A percentile compares a stretch with the other conserved stretches of the same genome.
Conservation (phyloP, 2,797 vertebrate species). For the Toxotes lorentzi region DNA sequence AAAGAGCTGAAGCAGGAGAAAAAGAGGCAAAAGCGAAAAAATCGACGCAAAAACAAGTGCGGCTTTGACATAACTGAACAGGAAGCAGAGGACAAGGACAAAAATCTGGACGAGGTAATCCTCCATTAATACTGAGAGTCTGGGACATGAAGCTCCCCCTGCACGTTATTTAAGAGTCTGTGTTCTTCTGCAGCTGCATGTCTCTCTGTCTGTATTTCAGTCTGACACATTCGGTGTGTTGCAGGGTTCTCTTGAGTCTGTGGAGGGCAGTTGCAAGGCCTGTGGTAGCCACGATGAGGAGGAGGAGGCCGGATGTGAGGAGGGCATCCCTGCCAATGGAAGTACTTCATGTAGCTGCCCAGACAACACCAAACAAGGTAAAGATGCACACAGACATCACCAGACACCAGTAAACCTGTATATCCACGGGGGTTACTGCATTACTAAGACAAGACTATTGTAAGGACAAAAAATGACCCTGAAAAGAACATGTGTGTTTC, state of each 20-base stretch:
- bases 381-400: slow-evolving; percentile 2
- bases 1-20: slow-evolving; percentile 98
- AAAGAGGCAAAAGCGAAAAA: slow-evolving; percentile 97
- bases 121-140: background rate
- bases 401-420: background rate
- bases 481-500: background rate
- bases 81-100: slow-evolving; percentile 87
- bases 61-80: slow-evolving; percentile 89
- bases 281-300: slow-evolving; percentile 89
- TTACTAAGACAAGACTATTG: background rate
- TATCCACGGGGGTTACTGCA: background rate
- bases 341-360: slow-evolving; percentile 90
- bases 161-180: background rate
- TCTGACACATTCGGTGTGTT: slow-evolving; percentile 39
- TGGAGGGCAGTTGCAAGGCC: slow-evolving; percentile 89
- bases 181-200: background rate
- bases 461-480: background rate
- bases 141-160: background rate
- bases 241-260: slow-evolving; percentile 88
- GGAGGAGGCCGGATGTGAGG: slow-evolving; percentile 83
- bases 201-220: background rate
- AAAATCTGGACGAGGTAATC: slow-evolving; percentile 89
- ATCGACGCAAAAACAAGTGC: slow-evolving; percentile 97
- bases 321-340: slow-evolving; percentile 86
- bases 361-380: slow-evolving; percentile 90